Evolutionary conservation across 2,113 vertebrate species (phyloP).

Genomic region (Bombycilla garrulus): DNA sequence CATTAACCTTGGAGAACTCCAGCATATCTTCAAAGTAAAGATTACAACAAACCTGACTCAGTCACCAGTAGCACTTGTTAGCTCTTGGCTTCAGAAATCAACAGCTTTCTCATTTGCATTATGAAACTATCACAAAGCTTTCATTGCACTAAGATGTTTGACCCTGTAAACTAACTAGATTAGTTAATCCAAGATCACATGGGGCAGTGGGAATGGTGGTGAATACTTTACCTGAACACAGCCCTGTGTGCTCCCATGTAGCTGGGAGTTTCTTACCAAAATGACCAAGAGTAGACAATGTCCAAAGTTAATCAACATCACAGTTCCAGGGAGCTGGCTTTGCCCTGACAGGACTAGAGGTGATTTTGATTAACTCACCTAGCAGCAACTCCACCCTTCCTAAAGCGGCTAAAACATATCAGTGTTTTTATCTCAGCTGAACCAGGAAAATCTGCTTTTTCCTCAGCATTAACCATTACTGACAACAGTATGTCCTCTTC

Average conservation of each 20-base stretch:
- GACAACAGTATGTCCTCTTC: neutral
- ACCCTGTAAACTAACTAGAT: neutral
- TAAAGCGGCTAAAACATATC: neutral
- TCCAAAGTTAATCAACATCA: neutral
- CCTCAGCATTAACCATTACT: neutral
- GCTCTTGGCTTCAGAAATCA: constrained; percentile 34
- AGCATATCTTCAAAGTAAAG: constrained; percentile 75
- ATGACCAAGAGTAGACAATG: neutral
- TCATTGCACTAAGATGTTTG: neutral
- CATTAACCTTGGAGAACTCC: constrained; percentile 92
- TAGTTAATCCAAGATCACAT: neutral
- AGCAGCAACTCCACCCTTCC: neutral
- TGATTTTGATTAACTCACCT: neutral
- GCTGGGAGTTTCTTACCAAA: neutral
- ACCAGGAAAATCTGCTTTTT: neutral
- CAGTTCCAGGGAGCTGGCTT: neutral
- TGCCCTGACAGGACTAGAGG: neutral
- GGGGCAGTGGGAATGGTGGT: neutral
- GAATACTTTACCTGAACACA: neutral
- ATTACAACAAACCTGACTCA: constrained; percentile 71
- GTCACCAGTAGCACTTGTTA: constrained; percentile 57
- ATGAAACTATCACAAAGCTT: neutral
- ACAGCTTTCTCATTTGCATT: constrained; percentile 31
- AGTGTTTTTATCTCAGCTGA: neutral
- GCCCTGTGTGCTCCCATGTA: fast-evolving